Evolutionary conservation across 2,113 vertebrate genomes (phyloP).

Genomic region (Syngnathoides biaculeatus): DNA sequence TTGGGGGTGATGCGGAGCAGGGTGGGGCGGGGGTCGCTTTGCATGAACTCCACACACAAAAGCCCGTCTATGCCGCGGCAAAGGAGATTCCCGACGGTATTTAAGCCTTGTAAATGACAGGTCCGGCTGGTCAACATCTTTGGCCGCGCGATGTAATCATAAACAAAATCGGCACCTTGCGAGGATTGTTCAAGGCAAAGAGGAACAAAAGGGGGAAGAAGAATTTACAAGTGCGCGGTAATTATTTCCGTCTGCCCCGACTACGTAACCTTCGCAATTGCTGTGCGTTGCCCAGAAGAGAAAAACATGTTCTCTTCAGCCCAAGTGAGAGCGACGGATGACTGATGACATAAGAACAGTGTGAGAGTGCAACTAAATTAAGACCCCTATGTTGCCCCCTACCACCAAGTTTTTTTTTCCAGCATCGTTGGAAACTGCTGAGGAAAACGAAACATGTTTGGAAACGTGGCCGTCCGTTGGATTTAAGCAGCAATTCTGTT

Average conservation of each 20-base stretch:
- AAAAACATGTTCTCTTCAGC: conserved; percentile 69
- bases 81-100: conserved; percentile 79
- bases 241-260: conserved; percentile 88
- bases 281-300: conserved; percentile 76
- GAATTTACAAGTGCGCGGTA: conserved; percentile 74
- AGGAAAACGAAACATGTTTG: conserved; percentile 5
- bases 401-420: not conserved
- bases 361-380: conserved; percentile 33
- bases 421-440: not conserved
- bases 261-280: conserved; percentile 88
- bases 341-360: conserved; percentile 57
- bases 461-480: conserved; percentile 4
- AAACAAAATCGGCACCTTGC: conserved; percentile 57
- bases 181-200: conserved; percentile 58
- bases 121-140: conserved; percentile 77
- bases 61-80: conserved; percentile 74
- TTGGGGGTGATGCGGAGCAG: too few relatives aligned
- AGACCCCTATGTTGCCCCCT: not conserved
- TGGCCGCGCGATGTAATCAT: conserved; percentile 60
- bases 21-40: conserved; percentile 69
- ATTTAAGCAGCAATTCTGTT: conserved; percentile 6
- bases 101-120: conserved; percentile 81
- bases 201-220: conserved; percentile 63
- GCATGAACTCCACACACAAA: conserved; percentile 88
- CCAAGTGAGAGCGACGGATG: conserved; percentile 40